Conservation (phyloP, 2,888 invertebrate genomes). For the Agrypnus murinus region DNA sequence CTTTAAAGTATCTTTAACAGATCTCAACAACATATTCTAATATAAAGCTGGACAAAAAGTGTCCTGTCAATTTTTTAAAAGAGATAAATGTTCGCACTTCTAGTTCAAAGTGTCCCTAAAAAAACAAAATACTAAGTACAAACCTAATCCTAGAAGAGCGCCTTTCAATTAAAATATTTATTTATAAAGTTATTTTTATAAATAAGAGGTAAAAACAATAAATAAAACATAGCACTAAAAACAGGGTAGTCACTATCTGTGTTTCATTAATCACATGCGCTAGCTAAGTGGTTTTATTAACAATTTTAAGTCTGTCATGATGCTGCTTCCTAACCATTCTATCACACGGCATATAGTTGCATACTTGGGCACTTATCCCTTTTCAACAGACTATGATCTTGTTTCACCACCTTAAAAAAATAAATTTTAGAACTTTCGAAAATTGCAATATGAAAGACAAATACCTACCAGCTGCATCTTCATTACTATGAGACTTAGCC, state of each 20-base stretch:
- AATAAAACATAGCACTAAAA: conserved; percentile 60
- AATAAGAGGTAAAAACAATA: conserved; percentile 58
- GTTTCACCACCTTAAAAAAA: conserved; percentile 60
- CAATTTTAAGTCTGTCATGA: conserved; percentile 43
- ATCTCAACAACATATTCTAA: conserved; percentile 34
- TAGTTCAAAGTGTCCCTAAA: conserved; percentile 22
- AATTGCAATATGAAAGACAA: not conserved
- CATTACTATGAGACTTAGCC: conserved; percentile 54
- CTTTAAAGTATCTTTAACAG: conserved; percentile 27
- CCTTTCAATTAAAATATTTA: conserved; percentile 54
- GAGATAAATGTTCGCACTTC: conserved; percentile 3
- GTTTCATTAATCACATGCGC: conserved; percentile 61
- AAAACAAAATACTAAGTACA: conserved; percentile 51
- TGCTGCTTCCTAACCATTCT: conserved; percentile 19
- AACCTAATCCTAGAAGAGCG: conserved; percentile 48
- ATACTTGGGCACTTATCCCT: conserved; percentile 32
- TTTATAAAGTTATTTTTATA: conserved; percentile 56
- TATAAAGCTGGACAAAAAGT: conserved; percentile 31
- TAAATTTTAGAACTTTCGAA: not conserved
- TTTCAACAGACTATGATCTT: conserved; percentile 60
- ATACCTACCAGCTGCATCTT: conserved; percentile 69
- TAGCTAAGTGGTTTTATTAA: conserved; percentile 54
- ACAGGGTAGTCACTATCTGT: conserved; percentile 60
- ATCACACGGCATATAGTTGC: conserved; percentile 28
- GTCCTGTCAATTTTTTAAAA: conserved; percentile 20